These are phyloP conservation scores for Luperina nickerlii DNA, from an alignment of 2,888 invertebrate genomes.

Conservation along the genomic window DNA sequence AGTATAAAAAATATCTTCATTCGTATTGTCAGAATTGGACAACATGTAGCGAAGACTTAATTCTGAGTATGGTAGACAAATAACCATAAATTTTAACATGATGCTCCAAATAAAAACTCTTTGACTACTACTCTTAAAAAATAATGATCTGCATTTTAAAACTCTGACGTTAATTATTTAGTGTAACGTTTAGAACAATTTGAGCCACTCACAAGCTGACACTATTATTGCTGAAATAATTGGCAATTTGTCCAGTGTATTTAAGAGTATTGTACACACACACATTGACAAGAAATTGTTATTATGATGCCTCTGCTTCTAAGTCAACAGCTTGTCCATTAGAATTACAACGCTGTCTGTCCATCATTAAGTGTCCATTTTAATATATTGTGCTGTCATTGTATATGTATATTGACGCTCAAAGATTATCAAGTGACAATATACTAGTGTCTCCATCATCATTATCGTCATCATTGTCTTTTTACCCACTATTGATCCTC, in stretches of 20 bases:
- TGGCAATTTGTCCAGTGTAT: not conserved
- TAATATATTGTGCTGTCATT: slow-evolving; percentile 13
- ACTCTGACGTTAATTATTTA: not conserved
- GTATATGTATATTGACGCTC: not conserved
- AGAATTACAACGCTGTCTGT: slow-evolving; percentile 18
- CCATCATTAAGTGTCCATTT: slow-evolving; percentile 13
- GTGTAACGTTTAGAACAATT: not conserved
- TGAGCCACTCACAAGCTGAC: not conserved
- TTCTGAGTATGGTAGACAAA: not conserved
- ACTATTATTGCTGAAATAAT: slow-evolving; percentile 1
- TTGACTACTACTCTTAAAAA: not conserved
- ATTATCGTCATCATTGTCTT: not conserved
- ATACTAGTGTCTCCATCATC: not conserved
- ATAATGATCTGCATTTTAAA: not conserved
- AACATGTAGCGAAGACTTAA: too few relatives aligned
- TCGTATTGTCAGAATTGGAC: not conserved
- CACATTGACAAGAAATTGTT: slow-evolving; percentile 1
- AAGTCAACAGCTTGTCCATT: slow-evolving; percentile 20
- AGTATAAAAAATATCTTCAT: not conserved
- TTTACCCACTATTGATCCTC: not conserved
- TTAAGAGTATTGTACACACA: not conserved
- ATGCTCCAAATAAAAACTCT: not conserved
- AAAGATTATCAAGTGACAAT: slow-evolving; percentile 3
- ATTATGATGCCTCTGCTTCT: not conserved
- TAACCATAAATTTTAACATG: not conserved